Conservation (phyloP, 2,797 vertebrate species). For the Peromyscus eremicus region DNA sequence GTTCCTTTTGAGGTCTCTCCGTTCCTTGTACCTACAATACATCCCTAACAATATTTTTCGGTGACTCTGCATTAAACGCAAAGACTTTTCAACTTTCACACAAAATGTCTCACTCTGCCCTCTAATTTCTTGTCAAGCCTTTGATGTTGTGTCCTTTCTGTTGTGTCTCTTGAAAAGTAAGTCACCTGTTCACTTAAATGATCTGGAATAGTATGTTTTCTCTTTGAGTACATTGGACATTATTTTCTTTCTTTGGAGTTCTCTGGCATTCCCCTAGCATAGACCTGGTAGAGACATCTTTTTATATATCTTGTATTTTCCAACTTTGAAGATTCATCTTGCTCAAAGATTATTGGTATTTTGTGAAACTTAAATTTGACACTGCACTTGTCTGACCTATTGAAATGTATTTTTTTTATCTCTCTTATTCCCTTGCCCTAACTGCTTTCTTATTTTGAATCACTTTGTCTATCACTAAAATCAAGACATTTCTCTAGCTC, state of each 20-base stretch:
- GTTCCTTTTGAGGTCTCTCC: not conserved
- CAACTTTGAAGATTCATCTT: not conserved
- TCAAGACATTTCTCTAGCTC: not conserved
- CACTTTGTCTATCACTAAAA: not conserved
- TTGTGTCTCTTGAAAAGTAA: not conserved
- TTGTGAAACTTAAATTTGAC: not conserved
- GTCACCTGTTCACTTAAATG: not conserved
- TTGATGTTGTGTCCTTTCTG: slow-evolving; percentile 12
- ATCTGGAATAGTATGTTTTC: not conserved
- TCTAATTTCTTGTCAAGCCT: not conserved
- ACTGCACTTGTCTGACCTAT: not conserved
- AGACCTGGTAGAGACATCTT: not conserved
- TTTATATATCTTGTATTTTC: not conserved
- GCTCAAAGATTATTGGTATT: slow-evolving; percentile 28
- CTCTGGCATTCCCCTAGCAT: not conserved
- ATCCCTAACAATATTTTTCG: not conserved
- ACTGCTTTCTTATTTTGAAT: not conserved
- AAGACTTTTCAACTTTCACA: not conserved
- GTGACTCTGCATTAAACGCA: not conserved
- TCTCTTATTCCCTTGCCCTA: not conserved
- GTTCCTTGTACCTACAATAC: not conserved
- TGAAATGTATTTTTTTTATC: not conserved
- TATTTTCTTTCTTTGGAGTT: slow-evolving; percentile 14
- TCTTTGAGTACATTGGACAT: not conserved
- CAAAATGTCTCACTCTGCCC: not conserved